Evolutionary conservation across 2,797 vertebrate species (phyloP).

Genomic region (Malurus leucopterus): DNA sequence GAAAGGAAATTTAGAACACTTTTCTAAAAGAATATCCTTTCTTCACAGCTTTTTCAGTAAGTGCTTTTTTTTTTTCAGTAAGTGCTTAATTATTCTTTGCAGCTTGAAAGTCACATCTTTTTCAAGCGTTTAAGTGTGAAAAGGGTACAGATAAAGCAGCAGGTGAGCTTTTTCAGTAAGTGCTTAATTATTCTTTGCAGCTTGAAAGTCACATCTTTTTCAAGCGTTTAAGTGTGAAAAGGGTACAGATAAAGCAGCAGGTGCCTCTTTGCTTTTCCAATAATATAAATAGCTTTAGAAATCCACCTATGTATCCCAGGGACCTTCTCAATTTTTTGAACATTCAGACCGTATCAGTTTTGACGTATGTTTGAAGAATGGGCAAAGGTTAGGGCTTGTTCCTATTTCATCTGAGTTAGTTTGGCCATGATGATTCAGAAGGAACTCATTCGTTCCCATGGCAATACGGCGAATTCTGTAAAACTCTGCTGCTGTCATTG

Average conservation of each 20-base stretch:
- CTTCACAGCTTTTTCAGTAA: background rate
- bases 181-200: conserved; percentile 1
- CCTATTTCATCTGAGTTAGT: conserved; percentile 39
- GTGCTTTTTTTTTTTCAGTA: no score
- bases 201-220: background rate
- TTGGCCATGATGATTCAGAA: conserved; percentile 26
- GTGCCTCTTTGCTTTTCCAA: background rate
- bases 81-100: background rate
- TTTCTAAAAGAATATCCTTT: background rate
- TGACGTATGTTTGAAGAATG: conserved; percentile 26
- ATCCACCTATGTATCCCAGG: background rate
- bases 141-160: conserved; percentile 2
- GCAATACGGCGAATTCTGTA: conserved; percentile 27
- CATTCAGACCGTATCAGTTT: conserved; percentile 21
- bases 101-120: background rate
- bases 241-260: conserved; percentile 1
- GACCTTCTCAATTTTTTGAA: conserved; percentile 42
- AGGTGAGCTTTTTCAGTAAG: background rate
- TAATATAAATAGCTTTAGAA: conserved; percentile 35
- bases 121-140: background rate
- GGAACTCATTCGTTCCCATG: conserved; percentile 47
- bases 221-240: background rate
- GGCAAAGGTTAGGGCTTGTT: conserved; percentile 53
- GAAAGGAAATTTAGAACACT: background rate
- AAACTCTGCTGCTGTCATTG: conserved; percentile 18